Base-by-base conservation (phyloP, 2,797 vertebrate species). In the Crenichthys baileyi region DNA sequence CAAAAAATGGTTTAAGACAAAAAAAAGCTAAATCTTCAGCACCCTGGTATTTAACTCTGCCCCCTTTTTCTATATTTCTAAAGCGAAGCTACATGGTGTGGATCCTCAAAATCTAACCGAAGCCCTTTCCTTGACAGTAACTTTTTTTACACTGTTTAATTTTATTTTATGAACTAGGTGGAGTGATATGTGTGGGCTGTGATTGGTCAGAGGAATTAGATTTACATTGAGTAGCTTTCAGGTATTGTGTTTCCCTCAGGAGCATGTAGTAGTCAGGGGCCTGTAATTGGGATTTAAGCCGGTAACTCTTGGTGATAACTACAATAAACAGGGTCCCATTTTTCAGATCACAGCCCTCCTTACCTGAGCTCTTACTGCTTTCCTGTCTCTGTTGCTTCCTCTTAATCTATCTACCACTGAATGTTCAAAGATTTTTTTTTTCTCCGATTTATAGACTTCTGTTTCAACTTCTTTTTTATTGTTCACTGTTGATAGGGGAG, bases 31-130 rank as follows among this genome's bases (percentile, higher is more conserved):
- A 48, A 48, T 13, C 46, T 48, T 9, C 46, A 48, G 1, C 8
- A 48, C 8, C 8, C 46, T 48, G 5, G 46, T 48, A 9, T 48
- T 8, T 48, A 2, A 48, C 46, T 13, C 46, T 48, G 11, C 13
- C 13, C 46, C 46, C 6, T 48, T 48, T 8, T 48, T 48, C 46
- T 48, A 48, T 7, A 58, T 7, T n/a, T 58, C 20, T 93, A 91
- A 90, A 94, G 93, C 93, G 93, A 87, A 84, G 78, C 86, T 55
- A 60, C 71, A 31, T 82, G 87, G 87, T 68, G 79, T 75, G 56
- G 83, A 85, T 88, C 79, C 83, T 90, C 85, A 82, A 91, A 94
- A 93, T 92, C 88, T 88, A 84, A 92, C 89, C 91, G 87, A 94
- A 93, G 91, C 89, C 77, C 41, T 88, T 90, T 87, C 90, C 88